Base-by-base conservation (phyloP, 1,140 invertebrate species). In the Drosophila yakuba region DNA sequence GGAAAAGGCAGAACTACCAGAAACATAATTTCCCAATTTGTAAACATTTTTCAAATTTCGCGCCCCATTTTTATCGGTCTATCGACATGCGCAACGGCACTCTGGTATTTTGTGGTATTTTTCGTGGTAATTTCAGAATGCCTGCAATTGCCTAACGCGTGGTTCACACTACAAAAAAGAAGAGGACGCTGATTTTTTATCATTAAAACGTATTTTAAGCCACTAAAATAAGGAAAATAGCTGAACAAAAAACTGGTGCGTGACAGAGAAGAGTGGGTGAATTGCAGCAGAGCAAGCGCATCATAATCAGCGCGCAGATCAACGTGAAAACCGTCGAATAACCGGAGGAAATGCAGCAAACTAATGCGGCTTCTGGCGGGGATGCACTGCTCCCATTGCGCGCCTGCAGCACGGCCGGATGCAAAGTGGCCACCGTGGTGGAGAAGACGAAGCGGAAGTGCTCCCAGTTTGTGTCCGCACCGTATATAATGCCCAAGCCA, bases 381-480 rank as follows among this genome's bases (percentile, higher is more conserved):
- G 51, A 69, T 8, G 7, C 52, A 0, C 36, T 28, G 41, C 36
- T 61, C 3, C 51, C 81, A 10, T 32, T 86, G 36, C 56, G 76
- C 0, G 48, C 76, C 7, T 88, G 84, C 59, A 89, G 47, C 38
- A 74, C 60, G 0, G 63, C 63, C 23, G 73, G 77, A 14, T 88
- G 83, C 57, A 78, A 75, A 7, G 76, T 88, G 38, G 62, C 45
- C 67, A 71, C 63, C 45, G 67, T 62, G 20, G 84, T 83, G n/a
- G 84, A 88, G n/a, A 74, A 77, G 60, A 55, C 83, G 11, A 88
- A 88, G 32, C 45, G 84, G 14, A 88, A 89, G 57, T 83, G 79
- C 11, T 61, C 76, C 0, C 79, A 88, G 39, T 88, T 88, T 38
- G 84, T 88, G 0, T 54, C 79, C 3, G 12, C 60, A 0, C 83